Evolutionary conservation across 1,140 invertebrate genomes (phyloP).

Genomic region (Eueides isabella): DNA sequence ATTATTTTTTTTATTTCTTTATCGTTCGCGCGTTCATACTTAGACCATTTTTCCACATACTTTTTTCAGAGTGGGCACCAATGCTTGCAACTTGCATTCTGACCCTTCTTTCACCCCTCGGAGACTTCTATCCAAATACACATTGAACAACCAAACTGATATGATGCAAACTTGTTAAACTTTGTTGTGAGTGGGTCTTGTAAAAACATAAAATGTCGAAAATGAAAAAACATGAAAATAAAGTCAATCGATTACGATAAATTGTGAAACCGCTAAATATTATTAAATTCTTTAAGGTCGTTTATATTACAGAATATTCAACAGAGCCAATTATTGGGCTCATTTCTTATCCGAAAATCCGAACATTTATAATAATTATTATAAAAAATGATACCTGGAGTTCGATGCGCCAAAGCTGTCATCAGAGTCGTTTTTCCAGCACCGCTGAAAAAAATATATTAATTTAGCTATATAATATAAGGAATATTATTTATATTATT

Average conservation of each 20-base stretch:
- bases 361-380: not conserved
- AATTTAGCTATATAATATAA: not conserved
- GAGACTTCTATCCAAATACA: too few relatives aligned
- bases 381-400: constrained; percentile 81
- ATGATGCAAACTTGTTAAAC: too few relatives aligned
- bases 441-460: constrained; percentile 85
- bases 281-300: not conserved
- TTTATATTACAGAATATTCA: not conserved
- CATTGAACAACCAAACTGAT: too few relatives aligned
- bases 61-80: too few relatives aligned
- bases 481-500: not conserved
- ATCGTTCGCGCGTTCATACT: too few relatives aligned
- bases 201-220: too few relatives aligned
- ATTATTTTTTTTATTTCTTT: too few relatives aligned
- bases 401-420: constrained; percentile 91
- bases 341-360: not conserved
- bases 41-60: too few relatives aligned
- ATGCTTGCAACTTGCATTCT: too few relatives aligned
- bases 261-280: not conserved
- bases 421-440: constrained; percentile 98
- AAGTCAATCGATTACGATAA: not conserved
- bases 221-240: too few relatives aligned
- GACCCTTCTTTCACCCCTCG: too few relatives aligned
- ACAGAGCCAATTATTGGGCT: not conserved
- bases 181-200: too few relatives aligned